phyloP scores from a whole-genome alignment of 2,888 invertebrate genomes.

The Limnephilus lunatus region DNA sequence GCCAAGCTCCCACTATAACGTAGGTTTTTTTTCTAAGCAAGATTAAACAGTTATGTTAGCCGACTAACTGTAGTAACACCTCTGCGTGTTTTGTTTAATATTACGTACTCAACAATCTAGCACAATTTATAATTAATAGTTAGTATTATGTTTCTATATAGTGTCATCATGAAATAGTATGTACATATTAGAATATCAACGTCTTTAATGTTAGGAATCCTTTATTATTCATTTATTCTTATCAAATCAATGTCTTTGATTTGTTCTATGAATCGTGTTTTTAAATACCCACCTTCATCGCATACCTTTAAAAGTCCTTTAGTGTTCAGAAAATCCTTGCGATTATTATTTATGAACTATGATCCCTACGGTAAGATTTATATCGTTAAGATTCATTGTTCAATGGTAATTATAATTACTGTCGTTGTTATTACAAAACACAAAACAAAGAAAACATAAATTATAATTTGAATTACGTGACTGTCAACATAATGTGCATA shows the following conservation, averaged over 20 bases:
- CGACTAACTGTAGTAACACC: not conserved
- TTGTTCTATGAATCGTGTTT: not conserved
- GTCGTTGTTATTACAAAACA: not conserved
- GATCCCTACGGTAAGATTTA: not conserved
- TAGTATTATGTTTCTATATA: not conserved
- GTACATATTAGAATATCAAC: not conserved
- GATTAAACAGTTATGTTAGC: not conserved
- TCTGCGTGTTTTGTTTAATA: not conserved
- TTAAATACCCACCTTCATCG: not conserved
- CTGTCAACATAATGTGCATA: not conserved
- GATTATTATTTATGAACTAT: not conserved
- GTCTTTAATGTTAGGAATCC: not conserved
- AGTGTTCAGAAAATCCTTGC: not conserved
- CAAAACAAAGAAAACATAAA: not conserved
- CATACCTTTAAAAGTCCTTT: not conserved
- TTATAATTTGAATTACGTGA: not conserved
- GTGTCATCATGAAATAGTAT: not conserved
- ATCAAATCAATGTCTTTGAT: not conserved
- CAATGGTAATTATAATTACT: not conserved
- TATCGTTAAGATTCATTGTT: not conserved
- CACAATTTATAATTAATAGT: not conserved
- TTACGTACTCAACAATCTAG: not conserved
- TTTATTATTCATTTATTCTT: not conserved
- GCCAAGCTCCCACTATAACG: not conserved
- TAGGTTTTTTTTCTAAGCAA: not conserved